Conservation (phyloP, 2,888 invertebrate genomes). For the Cheilosia soror region DNA sequence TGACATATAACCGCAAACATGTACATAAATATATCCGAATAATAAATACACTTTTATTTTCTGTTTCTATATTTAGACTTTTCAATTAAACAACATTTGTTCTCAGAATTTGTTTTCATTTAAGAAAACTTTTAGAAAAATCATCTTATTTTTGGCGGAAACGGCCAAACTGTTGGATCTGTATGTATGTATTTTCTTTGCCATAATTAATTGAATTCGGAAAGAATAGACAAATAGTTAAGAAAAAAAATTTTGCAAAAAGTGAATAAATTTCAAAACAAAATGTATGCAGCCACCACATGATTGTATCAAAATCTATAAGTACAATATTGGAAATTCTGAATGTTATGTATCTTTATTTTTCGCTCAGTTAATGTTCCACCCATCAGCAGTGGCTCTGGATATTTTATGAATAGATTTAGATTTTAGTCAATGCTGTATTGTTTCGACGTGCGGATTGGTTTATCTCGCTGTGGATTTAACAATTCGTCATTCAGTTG, state of each 20-base stretch:
- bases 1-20: too few species aligned
- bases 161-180: too few species aligned
- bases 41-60: too few species aligned
- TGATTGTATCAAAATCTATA: slow-evolving; percentile 17
- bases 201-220: not conserved
- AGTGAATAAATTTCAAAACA: slow-evolving; percentile 4
- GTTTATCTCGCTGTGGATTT: slow-evolving; percentile 15
- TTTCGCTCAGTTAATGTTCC: slow-evolving; percentile 7
- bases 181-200: too few species aligned
- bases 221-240: not conserved
- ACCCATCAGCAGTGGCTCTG: slow-evolving; percentile 3
- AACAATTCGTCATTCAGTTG: slow-evolving; percentile 15
- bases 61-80: too few species aligned
- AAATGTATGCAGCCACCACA: not conserved
- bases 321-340: slow-evolving; percentile 8
- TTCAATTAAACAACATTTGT: too few species aligned
- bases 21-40: too few species aligned
- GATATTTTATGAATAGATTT: slow-evolving; percentile 35
- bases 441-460: slow-evolving; percentile 33
- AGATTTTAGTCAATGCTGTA: slow-evolving; percentile 35
- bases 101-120: too few species aligned
- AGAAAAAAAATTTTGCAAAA: not conserved
- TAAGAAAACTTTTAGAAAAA: too few species aligned
- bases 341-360: not conserved
- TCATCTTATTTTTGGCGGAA: too few species aligned